These are phyloP conservation scores for Ailuropoda melanoleuca DNA, from an alignment of 2,113 vertebrate genomes.

Conservation along the genomic window DNA sequence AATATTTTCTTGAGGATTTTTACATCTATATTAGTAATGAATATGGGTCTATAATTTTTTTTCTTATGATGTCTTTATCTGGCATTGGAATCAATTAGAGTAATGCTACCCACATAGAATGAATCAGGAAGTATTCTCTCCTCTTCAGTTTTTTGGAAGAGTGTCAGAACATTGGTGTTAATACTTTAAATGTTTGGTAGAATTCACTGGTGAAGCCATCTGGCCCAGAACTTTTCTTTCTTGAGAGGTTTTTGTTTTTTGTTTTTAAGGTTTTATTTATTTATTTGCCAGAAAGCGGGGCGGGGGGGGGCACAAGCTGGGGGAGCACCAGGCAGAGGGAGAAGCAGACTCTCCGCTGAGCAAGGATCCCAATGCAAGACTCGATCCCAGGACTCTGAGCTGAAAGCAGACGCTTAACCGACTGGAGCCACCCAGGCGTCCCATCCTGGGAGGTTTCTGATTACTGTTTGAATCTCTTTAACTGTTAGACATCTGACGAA, in stretches of 20 bases:
- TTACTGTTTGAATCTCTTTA: neutral
- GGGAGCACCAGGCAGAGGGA: too few species aligned
- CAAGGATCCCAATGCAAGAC: too few species aligned
- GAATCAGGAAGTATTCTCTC: neutral
- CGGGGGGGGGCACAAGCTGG: too few species aligned
- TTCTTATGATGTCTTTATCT: neutral
- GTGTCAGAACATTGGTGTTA: neutral
- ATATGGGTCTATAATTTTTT: neutral
- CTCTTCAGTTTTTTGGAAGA: neutral
- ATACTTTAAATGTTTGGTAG: neutral
- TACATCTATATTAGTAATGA: neutral
- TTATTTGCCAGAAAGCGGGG: too few species aligned
- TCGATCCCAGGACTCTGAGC: too few species aligned
- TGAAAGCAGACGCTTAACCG: too few species aligned
- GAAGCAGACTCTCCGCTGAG: too few species aligned
- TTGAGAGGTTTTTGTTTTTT: neutral
- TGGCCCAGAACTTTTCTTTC: neutral
- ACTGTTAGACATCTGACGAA: neutral
- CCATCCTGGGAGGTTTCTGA: neutral
- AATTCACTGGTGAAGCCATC: neutral
- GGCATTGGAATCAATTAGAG: neutral
- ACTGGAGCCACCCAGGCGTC: too few species aligned
- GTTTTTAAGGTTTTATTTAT: too few species aligned
- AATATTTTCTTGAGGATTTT: neutral
- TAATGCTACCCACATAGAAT: neutral